Conservation (phyloP, 2,797 vertebrate genomes). For the Chelon labrosus region DNA sequence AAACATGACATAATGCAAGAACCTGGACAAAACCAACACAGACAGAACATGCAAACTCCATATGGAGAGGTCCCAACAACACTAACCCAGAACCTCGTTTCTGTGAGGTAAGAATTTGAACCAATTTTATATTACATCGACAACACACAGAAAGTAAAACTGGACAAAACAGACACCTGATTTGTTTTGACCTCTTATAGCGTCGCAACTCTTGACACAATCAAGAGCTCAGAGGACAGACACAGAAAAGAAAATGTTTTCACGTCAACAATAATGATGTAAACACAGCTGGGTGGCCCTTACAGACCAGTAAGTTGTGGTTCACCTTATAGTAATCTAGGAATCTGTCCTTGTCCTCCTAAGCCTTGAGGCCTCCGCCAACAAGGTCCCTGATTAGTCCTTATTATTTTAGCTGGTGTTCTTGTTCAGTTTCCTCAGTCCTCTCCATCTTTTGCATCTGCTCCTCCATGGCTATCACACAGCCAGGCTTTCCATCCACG, state of each 20-base stretch:
- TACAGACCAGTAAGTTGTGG: background rate
- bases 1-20: too few relatives aligned
- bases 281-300: background rate
- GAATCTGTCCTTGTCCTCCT: background rate
- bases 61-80: too few relatives aligned
- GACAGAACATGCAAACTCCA: too few relatives aligned
- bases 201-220: background rate
- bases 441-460: constrained; percentile 6
- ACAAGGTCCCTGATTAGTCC: background rate
- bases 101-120: too few relatives aligned
- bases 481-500: background rate
- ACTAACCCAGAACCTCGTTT: too few relatives aligned
- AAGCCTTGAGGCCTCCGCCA: too few relatives aligned
- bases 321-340: background rate
- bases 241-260: background rate
- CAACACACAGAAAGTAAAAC: constrained; percentile 1
- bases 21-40: too few relatives aligned
- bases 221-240: background rate
- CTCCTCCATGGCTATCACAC: background rate
- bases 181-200: background rate
- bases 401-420: constrained; percentile 1
- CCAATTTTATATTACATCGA: background rate
- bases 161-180: background rate
- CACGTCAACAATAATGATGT: constrained; percentile 12
- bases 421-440: constrained; percentile 4